These are phyloP conservation scores for Procavia capensis DNA, from an alignment of 2,113 vertebrate genomes.

Conservation along the genomic window DNA sequence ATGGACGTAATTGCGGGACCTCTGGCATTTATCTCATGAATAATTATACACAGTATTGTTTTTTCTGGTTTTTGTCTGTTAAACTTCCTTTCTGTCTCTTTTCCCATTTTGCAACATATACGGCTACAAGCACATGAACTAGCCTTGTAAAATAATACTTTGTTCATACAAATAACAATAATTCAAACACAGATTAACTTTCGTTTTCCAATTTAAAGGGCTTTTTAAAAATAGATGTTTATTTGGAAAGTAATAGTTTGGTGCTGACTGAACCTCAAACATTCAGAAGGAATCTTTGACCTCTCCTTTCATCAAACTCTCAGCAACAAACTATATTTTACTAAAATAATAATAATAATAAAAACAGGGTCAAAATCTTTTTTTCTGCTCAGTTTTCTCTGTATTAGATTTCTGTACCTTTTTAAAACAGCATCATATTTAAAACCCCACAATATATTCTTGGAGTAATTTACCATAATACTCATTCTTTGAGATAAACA, in stretches of 20 bases:
- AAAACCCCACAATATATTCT: background rate
- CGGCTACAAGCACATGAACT: background rate
- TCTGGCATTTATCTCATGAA: background rate
- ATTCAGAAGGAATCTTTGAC: constrained; percentile 51
- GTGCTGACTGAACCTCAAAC: constrained; percentile 41
- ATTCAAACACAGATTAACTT: constrained; percentile 57
- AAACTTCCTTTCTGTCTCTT: background rate
- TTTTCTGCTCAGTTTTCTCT: background rate
- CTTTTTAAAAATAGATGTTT: constrained; percentile 50
- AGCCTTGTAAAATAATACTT: constrained; percentile 54
- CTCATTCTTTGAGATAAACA: constrained; percentile 9
- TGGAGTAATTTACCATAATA: background rate
- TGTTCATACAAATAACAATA: constrained; percentile 59
- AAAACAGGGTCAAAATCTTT: background rate
- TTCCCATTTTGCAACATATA: background rate
- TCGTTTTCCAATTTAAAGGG: constrained; percentile 1
- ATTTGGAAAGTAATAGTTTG: constrained; percentile 52
- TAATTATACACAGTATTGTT: background rate
- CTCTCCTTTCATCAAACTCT: constrained; percentile 56
- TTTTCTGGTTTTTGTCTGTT: background rate
- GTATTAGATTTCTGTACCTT: background rate
- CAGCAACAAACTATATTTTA: constrained; percentile 29
- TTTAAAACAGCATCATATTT: constrained; percentile 6
- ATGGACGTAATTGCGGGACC: too few species aligned
- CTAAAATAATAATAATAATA: background rate